Base-by-base conservation (phyloP, 92 coral and sea anemone species). In the Phenganax marumi region DNA sequence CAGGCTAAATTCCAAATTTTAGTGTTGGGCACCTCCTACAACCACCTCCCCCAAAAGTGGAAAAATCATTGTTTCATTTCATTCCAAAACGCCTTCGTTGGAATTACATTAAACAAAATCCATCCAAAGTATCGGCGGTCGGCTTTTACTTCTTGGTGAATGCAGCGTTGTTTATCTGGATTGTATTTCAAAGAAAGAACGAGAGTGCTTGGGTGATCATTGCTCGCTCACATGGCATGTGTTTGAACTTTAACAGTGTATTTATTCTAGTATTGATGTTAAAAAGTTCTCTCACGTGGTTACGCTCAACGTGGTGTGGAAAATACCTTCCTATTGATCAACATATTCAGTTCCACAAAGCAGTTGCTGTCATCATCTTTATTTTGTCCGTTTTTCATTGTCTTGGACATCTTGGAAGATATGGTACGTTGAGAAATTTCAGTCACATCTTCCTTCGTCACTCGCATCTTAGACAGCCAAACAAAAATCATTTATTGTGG, bases 281-380 rank as follows among this genome's bases (percentile, higher is more conserved):
- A 52, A 78, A 78, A 62, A 62, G 83, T 63, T 74, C 77, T 74
- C 68, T 81, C 64, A 69, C 80, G 24, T 52, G 89, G 86, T 17
- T 63, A 49, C 66, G 75, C 0, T 63, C 78, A 17, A 52, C 50
- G 4, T 56, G 77, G 23, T 6, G 18, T 22, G 56, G 76, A n/a
- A 51, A 73, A 73, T 77, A 86, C 71, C 52, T 75, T 46, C 55
- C 85, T n/a, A 65, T 78, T 24, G 83, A 78, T 78, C 83, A 78
- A 43, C 83, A 78, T 78, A 78, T 78, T 46, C 52, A 78, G 22
- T 78, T 16, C 19, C 83, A 78, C 21, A 78, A 78, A 78, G 83
- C 73, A 25, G 72, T 78, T 21, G 83, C 83, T 46, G 83, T 61
- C 12, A 62, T 78, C 16, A 62, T 78, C 51, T 53, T 63, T 10